Percentiles rank a stretch among this genome's conserved stretches.
These are phyloP conservation scores for Meghimatium bilineatum DNA, from an alignment of 2,888 invertebrate genomes.

Conservation along the genomic window DNA sequence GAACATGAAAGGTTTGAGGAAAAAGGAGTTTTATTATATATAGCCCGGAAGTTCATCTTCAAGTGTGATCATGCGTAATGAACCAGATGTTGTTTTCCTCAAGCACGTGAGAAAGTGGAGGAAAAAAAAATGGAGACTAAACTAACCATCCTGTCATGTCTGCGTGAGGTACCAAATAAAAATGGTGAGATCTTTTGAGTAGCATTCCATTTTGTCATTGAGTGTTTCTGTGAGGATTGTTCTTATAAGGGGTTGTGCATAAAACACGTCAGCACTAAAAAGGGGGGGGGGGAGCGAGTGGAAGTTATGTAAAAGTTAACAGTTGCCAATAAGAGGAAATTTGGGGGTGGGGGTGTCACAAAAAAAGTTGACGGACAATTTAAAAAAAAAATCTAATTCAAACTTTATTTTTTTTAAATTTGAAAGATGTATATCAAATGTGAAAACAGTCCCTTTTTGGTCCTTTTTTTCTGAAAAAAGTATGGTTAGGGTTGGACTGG, in stretches of 20 bases:
- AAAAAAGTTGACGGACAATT: too few species aligned
- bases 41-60: slow-evolving; percentile 12
- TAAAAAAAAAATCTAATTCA: too few species aligned
- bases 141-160: background rate
- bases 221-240: background rate
- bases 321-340: too few species aligned
- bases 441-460: too few species aligned
- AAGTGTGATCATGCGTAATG: slow-evolving; percentile 29
- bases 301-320: too few species aligned
- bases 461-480: too few species aligned
- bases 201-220: slow-evolving; percentile 6
- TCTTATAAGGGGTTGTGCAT: background rate
- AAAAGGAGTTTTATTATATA: background rate
- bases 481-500: too few species aligned
- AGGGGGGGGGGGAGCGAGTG: too few species aligned
- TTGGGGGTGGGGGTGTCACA: too few species aligned
- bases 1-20: background rate
- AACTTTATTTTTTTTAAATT: too few species aligned
- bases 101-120: slow-evolving; percentile 25
- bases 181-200: background rate
- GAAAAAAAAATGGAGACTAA: background rate
- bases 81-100: slow-evolving; percentile 14
- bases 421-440: too few species aligned
- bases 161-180: slow-evolving; percentile 11
- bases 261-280: too few species aligned